Evolutionary conservation across 2,797 vertebrate genomes (phyloP), one percentile per base, ranked within the genome.

Genomic region (Podarcis lilfordi): DNA sequence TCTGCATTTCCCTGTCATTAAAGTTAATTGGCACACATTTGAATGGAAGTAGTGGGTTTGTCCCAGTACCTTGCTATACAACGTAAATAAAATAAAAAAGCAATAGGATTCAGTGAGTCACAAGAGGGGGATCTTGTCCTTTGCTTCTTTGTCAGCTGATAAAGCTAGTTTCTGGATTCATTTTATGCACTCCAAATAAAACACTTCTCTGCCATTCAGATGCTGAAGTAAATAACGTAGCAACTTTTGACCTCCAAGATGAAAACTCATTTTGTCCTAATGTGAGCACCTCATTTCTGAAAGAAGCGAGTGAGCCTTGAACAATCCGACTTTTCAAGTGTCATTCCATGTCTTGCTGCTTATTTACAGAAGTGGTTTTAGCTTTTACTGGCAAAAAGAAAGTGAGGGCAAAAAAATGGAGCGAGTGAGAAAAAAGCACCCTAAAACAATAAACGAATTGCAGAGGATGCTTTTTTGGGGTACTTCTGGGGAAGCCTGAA

Each of bases 181-280:
- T 83, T 92, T 55, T 64, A 13, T 88, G 23, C 25, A 76, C 87
- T 90, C 50, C 72, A 91, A 91, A 93, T 82, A 94, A 90, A 92
- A 32, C 35, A 8, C 10, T 84, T 75, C 45, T 90, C 76, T 85
- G 59, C 79, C 91, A 84, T 88, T 88, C 83, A 89, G 40, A 90
- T 55, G 37, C 50, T 69, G 72, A 88, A 93, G 88, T 92, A 94
- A 96, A 95, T 91, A 91, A 91, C 66, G 84, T 19, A 80, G 64
- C 81, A 93, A 84, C 89, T 90, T 93, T 89, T 93, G 90, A 91
- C 83, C 71, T 72, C 32, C 40, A 77, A 93, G 86, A 88, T 76
- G 84, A 93, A 91, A 92, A 78, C 86, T 95, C 87, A 87, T 89
- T 90, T 87, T 25, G 11, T 89, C 23, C 40, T 86, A 75, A 83